Evolutionary conservation across 2,113 vertebrate species (phyloP), one percentile per base, ranked within the genome.

Genomic region (Pampusana beccarii): DNA sequence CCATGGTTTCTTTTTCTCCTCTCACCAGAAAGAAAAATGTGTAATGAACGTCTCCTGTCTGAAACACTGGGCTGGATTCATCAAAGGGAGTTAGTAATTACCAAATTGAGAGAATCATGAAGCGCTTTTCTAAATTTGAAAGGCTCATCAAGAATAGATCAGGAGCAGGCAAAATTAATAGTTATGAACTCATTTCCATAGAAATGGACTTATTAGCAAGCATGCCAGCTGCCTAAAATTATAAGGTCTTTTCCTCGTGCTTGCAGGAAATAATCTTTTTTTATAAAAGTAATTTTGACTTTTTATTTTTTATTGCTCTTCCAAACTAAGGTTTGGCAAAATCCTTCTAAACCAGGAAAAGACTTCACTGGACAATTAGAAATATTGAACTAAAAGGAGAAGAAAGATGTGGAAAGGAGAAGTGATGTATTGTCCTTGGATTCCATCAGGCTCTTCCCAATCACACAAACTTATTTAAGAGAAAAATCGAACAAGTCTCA

Each of bases 181-280:
- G 95, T 97, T 96, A 89, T 92, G 92, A 95, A 92, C 96, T 97
- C 95, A 97, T 98, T 96, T 98, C 96, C 95, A 95, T 96, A 96
- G 97, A 97, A 97, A 97, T 97, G 96, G 97, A 93, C 96, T 97
- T 97, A 97, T 90, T 97, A 97, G 97, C 95, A 94, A 95, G 94
- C 61, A 83, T 88, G 82, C 89, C 93, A 95, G 93, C 87, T 96
- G 94, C 96, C 95, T 93, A 90, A 93, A 95, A 95, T 95, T 92
- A 88, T 85, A 97, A 97, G 94, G 91, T 94, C 91, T 96, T 95
- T 95, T 96, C 93, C 95, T 96, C 86, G 53, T 83, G 75, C 93
- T 97, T 94, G 93, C 95, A 89, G 95, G 93, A 97, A 97, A 96
- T 95, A 93, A 94, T 91, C 79, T 94, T 86, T 84, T 94, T 95